These are phyloP conservation scores for Erpetoichthys calabaricus DNA, from an alignment of 2,797 vertebrate genomes.

Conservation along the genomic window DNA sequence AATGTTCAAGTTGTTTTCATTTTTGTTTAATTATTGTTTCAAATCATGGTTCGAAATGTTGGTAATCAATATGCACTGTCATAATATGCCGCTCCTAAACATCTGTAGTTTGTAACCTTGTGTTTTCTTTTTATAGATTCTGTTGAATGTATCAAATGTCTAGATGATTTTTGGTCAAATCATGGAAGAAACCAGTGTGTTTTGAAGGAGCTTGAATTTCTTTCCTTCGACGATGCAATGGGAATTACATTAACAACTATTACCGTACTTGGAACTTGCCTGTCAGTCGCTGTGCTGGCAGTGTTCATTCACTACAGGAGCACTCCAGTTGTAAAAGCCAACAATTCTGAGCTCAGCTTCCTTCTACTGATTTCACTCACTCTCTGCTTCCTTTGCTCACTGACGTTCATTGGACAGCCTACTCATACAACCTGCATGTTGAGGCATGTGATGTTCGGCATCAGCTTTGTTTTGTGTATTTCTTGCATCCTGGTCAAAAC, in stretches of 20 bases:
- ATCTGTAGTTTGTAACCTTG: no score
- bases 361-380: constrained; percentile 27
- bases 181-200: constrained; percentile 19
- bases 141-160: constrained; percentile 23
- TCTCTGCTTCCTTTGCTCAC: constrained; percentile 27
- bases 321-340: constrained; percentile 21
- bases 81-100: no score
- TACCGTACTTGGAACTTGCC: constrained; percentile 21
- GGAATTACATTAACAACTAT: constrained; percentile 24
- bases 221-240: constrained; percentile 18
- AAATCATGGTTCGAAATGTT: no score
- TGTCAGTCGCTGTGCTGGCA: constrained; percentile 15
- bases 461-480: constrained; percentile 32
- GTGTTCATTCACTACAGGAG: constrained; percentile 4
- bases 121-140: no score
- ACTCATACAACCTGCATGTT: constrained; percentile 27
- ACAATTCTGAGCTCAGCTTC: constrained; percentile 32
- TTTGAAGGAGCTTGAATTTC: constrained; percentile 25
- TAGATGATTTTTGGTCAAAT: constrained; percentile 27
- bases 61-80: no score
- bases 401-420: constrained; percentile 26
- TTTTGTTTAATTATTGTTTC: no score
- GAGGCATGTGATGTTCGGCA: constrained; percentile 30
- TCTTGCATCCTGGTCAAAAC: constrained; percentile 35
- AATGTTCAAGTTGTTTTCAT: no score